phyloP scores from a whole-genome alignment of 2,888 invertebrate species.

The Mantis religiosa region DNA sequence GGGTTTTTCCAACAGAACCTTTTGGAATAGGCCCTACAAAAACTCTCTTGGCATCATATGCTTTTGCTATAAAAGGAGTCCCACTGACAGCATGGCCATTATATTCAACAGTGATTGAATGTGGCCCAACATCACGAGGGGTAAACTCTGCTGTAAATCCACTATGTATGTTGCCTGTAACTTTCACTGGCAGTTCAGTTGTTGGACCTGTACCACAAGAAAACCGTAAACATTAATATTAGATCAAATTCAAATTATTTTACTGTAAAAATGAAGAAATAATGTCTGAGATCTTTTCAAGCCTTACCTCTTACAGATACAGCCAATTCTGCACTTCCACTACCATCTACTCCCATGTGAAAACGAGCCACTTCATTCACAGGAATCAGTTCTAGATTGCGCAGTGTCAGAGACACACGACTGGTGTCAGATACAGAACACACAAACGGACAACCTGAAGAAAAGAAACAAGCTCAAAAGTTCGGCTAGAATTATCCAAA shows the following conservation, averaged over 20 bases:
- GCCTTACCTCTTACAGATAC: slow-evolving; percentile 69
- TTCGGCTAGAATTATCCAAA: too few relatives aligned
- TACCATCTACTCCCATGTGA: slow-evolving; percentile 72
- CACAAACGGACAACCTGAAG: slow-evolving; percentile 73
- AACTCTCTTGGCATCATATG: slow-evolving; percentile 87
- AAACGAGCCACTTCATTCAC: slow-evolving; percentile 76
- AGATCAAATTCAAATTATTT: too few relatives aligned
- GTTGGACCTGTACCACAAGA: slow-evolving; percentile 58
- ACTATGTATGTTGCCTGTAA: slow-evolving; percentile 81
- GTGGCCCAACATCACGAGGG: slow-evolving; percentile 88
- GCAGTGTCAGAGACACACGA: slow-evolving; percentile 66
- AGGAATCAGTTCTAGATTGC: slow-evolving; percentile 78
- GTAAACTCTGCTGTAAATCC: slow-evolving; percentile 90
- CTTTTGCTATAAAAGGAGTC: slow-evolving; percentile 85
- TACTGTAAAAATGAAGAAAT: too few relatives aligned
- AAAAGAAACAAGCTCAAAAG: neutral
- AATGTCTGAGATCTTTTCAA: neutral
- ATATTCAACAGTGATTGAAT: slow-evolving; percentile 85
- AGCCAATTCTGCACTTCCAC: slow-evolving; percentile 72
- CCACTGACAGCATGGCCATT: slow-evolving; percentile 85
- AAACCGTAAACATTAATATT: neutral
- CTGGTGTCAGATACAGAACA: slow-evolving; percentile 80
- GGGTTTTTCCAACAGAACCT: slow-evolving; percentile 80
- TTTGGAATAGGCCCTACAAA: slow-evolving; percentile 76
- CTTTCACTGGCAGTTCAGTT: slow-evolving; percentile 81